A percentile compares a stretch with the other conserved stretches of the same genome.
Evolutionary conservation across 2,113 vertebrate species (phyloP).

Genomic region (Pseudopodoces humilis): DNA sequence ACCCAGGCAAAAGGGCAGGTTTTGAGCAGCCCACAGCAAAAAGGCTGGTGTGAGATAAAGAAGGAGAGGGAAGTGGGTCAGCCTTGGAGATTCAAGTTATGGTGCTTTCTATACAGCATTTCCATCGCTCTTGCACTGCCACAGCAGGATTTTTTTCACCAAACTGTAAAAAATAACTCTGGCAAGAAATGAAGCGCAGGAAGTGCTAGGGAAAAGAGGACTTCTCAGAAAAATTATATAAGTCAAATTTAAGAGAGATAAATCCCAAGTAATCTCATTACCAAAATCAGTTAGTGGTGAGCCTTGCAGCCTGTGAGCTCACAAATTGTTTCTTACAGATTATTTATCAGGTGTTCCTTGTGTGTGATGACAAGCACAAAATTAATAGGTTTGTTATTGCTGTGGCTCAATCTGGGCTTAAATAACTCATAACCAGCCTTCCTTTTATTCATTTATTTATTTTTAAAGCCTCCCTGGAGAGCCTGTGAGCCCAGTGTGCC

Average conservation of each 20-base stretch:
- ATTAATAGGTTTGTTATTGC: background rate
- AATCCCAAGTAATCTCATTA: background rate
- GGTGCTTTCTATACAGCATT: background rate
- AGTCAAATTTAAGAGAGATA: background rate
- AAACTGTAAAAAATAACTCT: background rate
- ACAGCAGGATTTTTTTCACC: background rate
- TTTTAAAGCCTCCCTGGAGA: background rate
- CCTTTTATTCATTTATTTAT: background rate
- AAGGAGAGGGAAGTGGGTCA: background rate
- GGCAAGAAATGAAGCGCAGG: background rate
- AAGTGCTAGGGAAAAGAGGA: background rate
- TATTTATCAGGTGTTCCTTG: background rate
- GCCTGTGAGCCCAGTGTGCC: background rate
- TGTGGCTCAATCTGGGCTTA: background rate
- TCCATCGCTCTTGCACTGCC: background rate
- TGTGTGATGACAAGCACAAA: background rate
- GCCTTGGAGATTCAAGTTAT: background rate
- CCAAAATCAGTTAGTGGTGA: background rate
- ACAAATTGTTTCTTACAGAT: rapidly evolving
- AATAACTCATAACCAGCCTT: background rate
- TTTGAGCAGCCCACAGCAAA: background rate
- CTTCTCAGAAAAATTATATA: background rate
- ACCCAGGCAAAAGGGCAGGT: background rate
- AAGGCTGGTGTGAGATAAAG: background rate
- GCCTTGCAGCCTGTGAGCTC: background rate